Percentiles rank a stretch among this genome's conserved stretches.
These are phyloP conservation scores for Carapus acus DNA, from an alignment of 2,797 vertebrate genomes.

Conservation along the genomic window DNA sequence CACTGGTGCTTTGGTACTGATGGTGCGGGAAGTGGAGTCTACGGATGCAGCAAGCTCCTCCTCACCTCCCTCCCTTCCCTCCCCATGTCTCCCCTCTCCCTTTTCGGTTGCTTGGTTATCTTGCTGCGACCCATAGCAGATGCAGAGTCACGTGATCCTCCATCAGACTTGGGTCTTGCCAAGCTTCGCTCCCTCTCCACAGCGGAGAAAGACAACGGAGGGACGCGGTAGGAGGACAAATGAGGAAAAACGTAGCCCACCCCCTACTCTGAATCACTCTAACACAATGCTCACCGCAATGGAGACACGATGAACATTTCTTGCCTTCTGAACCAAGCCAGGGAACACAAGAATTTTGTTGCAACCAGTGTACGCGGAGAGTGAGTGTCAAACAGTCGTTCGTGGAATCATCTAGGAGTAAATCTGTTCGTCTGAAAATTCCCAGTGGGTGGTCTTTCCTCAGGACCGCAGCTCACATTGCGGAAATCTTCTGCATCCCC, in stretches of 20 bases:
- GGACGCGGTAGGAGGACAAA: slow-evolving; percentile 5
- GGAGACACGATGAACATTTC: too few relatives aligned
- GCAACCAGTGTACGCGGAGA: too few relatives aligned
- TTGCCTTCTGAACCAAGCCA: too few relatives aligned
- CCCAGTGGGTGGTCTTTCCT: slow-evolving; percentile 7
- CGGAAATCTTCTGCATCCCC: too few relatives aligned
- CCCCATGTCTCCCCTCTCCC: slow-evolving; percentile 14
- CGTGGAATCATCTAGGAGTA: too few relatives aligned
- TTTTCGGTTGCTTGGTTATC: slow-evolving; percentile 57
- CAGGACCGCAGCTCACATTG: slow-evolving; percentile 49
- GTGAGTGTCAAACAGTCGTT: too few relatives aligned
- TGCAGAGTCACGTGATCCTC: slow-evolving; percentile 67
- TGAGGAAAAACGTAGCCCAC: background rate
- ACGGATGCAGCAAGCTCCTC: slow-evolving; percentile 57
- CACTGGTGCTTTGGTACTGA: slow-evolving; percentile 48
- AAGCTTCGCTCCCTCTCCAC: slow-evolving; percentile 25
- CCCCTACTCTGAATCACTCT: background rate
- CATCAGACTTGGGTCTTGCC: slow-evolving; percentile 34
- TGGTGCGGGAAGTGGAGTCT: slow-evolving; percentile 55
- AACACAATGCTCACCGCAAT: too few relatives aligned
- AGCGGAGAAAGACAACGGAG: slow-evolving; percentile 37
- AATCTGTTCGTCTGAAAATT: too few relatives aligned
- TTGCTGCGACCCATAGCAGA: slow-evolving; percentile 60
- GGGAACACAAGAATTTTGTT: too few relatives aligned
- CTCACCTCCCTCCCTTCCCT: slow-evolving; percentile 30